Base-by-base conservation (phyloP, 2,888 invertebrate species). In the Parnassius apollo region DNA sequence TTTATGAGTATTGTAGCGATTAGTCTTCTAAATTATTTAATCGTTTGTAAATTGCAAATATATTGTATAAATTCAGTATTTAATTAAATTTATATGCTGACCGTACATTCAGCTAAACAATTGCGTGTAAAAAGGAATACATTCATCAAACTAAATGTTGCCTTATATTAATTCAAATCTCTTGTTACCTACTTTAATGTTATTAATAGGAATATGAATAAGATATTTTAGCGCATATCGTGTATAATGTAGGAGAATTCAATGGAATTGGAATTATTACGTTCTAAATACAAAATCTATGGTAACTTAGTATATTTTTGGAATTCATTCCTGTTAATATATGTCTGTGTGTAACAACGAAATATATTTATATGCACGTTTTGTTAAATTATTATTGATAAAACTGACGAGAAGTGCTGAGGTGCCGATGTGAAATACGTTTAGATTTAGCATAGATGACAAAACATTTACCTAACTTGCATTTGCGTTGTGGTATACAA, bases 191-290 rank as follows among this genome's bases (percentile, higher is more conserved):
- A 35, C 56, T 55, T 57, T 48, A 62, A 60, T 56, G 58, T 62
- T 61, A 25, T 42, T 22, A 42, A 42, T 46, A 42, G 48, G 69
- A 74, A 73, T 75, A 42, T 57, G 46, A 49, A 53, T 42, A 51
- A 59, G 61, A 66, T 66, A 73, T 80, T 49, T 75, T 77, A 79
- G 76, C 76, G 71, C 73, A 75, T 74, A 75, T 74, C 75, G 75
- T 75, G 66, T 72, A 66, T 75, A 74, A 67, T 65, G 61, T 70
- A 67, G 66, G 66, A 74, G 72, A 66, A 74, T 73, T 81, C 72
- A 68, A 73, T 71, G 80, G 78, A 81, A 82, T 82, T 81, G 79
- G 75, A 80, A 78, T 73, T 72, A 72, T 70, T 72, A 78, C 61
- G 55, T 57, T 54, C 46, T 56, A 18, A 65, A 73, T 64, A 65